These are phyloP conservation scores for Odontamblyopus rebecca DNA, from an alignment of 2,797 vertebrate species.

Conservation along the genomic window DNA sequence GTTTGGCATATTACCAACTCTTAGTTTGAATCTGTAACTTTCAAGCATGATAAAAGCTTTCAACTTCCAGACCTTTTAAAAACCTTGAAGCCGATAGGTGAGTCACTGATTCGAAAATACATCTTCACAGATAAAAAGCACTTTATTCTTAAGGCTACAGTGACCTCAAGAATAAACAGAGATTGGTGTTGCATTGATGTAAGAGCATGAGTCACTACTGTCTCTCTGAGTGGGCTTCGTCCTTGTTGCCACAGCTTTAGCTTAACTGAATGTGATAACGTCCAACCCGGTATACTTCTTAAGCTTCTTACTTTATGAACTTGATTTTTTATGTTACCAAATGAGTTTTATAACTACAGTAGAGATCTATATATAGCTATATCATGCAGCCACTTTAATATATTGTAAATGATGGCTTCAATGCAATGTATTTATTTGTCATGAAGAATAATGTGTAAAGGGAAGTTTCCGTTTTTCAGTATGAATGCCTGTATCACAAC, in stretches of 20 bases:
- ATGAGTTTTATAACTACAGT: slow-evolving; percentile 74
- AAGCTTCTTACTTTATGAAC: slow-evolving; percentile 72
- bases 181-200: slow-evolving; percentile 51
- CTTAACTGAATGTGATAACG: slow-evolving; percentile 77
- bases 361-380: slow-evolving; percentile 69
- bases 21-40: background rate
- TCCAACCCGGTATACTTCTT: slow-evolving; percentile 75
- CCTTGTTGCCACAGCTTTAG: slow-evolving; percentile 69
- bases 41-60: background rate
- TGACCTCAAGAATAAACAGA: slow-evolving; percentile 48
- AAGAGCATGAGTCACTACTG: slow-evolving; percentile 57
- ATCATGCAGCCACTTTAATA: slow-evolving; percentile 83
- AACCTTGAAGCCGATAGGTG: slow-evolving; percentile 39
- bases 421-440: slow-evolving; percentile 86
- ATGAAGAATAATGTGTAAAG: slow-evolving; percentile 78
- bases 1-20: too few relatives aligned
- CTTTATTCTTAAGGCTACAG: slow-evolving; percentile 7
- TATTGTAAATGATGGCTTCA: slow-evolving; percentile 85
- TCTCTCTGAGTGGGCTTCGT: slow-evolving; percentile 55
- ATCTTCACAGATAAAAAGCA: slow-evolving; percentile 40
- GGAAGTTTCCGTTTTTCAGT: slow-evolving; percentile 69
- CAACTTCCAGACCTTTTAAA: slow-evolving; percentile 13
- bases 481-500: slow-evolving; percentile 66
- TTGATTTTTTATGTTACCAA: slow-evolving; percentile 73
- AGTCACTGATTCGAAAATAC: slow-evolving; percentile 42